Evolutionary conservation across 2,113 vertebrate species (phyloP).

Genomic region (Pangasianodon gigas): DNA sequence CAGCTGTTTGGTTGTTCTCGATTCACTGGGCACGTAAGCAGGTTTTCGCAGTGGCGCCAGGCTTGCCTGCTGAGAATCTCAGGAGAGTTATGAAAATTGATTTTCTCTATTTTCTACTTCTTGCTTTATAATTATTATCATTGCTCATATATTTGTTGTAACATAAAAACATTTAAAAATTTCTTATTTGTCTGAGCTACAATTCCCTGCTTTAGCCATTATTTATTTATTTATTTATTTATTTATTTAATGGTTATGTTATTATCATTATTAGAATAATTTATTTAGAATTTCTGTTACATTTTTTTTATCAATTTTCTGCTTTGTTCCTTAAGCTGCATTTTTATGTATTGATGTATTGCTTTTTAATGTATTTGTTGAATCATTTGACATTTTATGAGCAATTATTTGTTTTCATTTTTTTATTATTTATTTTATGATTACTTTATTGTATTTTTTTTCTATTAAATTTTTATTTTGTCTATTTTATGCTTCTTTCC

Average conservation of each 20-base stretch:
- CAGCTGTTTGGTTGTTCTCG: neutral
- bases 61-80: slow-evolving; percentile 25
- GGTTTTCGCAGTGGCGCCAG: neutral
- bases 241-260: neutral
- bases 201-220: neutral
- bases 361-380: neutral
- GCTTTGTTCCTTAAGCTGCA: neutral
- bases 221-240: neutral
- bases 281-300: neutral
- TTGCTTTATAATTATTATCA: neutral
- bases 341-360: neutral
- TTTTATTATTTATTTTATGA: neutral
- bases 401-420: too few relatives aligned
- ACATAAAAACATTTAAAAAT: neutral
- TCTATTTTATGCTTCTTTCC: neutral
- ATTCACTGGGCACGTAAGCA: neutral
- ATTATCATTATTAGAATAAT: neutral
- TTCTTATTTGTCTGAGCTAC: neutral
- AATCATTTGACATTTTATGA: too few relatives aligned
- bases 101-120: neutral
- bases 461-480: too few relatives aligned
- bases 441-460: neutral
- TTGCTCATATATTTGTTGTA: neutral
- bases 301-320: neutral
- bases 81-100: neutral